These are phyloP conservation scores for Metaphire vulgaris DNA, from an alignment of 1,140 invertebrate genomes.

Conservation along the genomic window DNA sequence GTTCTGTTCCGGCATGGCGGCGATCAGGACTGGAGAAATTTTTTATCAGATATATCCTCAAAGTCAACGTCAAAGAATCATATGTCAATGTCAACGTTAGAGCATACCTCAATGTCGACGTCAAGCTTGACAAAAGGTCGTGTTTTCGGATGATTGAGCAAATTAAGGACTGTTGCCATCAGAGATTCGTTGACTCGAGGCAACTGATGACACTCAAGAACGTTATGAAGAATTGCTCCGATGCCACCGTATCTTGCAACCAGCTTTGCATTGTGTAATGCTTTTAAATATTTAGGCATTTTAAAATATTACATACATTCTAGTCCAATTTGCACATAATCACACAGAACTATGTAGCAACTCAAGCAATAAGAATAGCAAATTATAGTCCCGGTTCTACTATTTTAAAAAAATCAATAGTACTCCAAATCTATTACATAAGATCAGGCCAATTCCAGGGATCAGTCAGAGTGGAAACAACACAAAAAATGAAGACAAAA, in stretches of 20 bases:
- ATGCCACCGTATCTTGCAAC: constrained; percentile 77
- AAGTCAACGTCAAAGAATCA: constrained; percentile 26
- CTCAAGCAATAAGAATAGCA: too few species aligned
- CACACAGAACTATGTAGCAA: too few species aligned
- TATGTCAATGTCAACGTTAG: background rate
- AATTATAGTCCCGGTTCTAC: too few species aligned
- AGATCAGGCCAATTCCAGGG: too few species aligned
- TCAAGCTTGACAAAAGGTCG: constrained; percentile 66
- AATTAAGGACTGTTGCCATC: constrained; percentile 73
- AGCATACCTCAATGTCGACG: constrained; percentile 50
- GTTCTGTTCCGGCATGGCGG: too few species aligned
- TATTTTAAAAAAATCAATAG: too few species aligned
- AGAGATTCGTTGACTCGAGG: constrained; percentile 66
- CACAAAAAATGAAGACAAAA: too few species aligned
- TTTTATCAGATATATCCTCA: constrained; percentile 33
- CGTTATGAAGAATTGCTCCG: constrained; percentile 69
- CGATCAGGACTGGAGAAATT: too few species aligned
- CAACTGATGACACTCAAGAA: constrained; percentile 71
- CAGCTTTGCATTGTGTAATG: constrained; percentile 71
- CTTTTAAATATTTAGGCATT: too few species aligned
- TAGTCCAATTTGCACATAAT: background rate
- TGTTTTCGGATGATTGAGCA: constrained; percentile 79
- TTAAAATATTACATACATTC: constrained; percentile 11
- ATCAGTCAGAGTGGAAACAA: too few species aligned
- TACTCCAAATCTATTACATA: too few species aligned